phyloP scores from a whole-genome alignment of 1,140 invertebrate species.

The Carposina sasakii region DNA sequence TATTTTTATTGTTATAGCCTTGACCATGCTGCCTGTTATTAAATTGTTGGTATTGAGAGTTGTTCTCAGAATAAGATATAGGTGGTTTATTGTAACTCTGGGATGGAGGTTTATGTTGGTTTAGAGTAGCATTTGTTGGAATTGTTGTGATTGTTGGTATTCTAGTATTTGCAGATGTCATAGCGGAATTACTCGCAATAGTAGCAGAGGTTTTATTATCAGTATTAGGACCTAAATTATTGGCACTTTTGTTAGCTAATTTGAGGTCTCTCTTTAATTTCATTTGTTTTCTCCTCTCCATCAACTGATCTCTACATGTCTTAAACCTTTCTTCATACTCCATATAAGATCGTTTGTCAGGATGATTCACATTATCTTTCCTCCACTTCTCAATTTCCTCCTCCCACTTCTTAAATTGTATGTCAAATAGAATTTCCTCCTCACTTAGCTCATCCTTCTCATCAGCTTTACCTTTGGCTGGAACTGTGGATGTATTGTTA shows the following conservation, averaged over 20 bases:
- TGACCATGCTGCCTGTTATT: slow-evolving; percentile 13
- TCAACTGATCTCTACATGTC: slow-evolving; percentile 81
- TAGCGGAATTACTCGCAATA: too few relatives aligned
- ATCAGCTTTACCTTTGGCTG: slow-evolving; percentile 36
- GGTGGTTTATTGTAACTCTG: slow-evolving; percentile 12
- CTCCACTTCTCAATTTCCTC: slow-evolving; percentile 89
- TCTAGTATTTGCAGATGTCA: slow-evolving; percentile 25
- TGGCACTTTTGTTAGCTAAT: too few relatives aligned
- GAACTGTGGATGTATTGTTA: neutral
- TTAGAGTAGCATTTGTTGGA: slow-evolving; percentile 23
- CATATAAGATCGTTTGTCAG: slow-evolving; percentile 86
- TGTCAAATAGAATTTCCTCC: slow-evolving; percentile 85
- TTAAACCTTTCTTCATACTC: slow-evolving; percentile 90
- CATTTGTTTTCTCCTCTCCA: slow-evolving; percentile 86
- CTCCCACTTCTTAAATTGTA: slow-evolving; percentile 89
- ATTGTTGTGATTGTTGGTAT: slow-evolving; percentile 21
- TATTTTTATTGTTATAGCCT: slow-evolving; percentile 31
- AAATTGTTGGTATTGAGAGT: slow-evolving; percentile 15
- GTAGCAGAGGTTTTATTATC: too few relatives aligned
- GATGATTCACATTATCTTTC: slow-evolving; percentile 87
- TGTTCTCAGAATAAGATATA: too few relatives aligned
- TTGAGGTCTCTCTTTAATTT: slow-evolving; percentile 79
- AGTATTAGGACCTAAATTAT: too few relatives aligned
- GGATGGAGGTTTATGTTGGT: slow-evolving; percentile 12
- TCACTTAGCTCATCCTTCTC: slow-evolving; percentile 72